Conservation (phyloP, 2,888 invertebrate species). For the Odontocerum albicorne region DNA sequence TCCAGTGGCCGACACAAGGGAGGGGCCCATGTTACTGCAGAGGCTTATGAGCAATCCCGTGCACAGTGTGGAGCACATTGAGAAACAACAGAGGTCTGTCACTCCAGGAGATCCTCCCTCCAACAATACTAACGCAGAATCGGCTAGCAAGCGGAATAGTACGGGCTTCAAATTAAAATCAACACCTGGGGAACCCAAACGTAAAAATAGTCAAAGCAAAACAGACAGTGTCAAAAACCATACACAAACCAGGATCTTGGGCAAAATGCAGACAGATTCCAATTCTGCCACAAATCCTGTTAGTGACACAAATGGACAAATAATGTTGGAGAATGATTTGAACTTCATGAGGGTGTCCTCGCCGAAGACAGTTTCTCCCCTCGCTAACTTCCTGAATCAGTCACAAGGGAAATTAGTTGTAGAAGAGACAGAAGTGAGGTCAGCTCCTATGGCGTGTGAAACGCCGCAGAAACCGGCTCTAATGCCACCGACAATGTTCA, state of each 20-base stretch:
- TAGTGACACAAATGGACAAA: constrained; percentile 33
- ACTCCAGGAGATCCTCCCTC: constrained; percentile 63
- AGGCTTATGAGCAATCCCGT: constrained; percentile 83
- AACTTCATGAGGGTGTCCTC: constrained; percentile 59
- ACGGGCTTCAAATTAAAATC: constrained; percentile 50
- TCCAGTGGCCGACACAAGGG: constrained; percentile 52
- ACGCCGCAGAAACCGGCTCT: constrained; percentile 69
- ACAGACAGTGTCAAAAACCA: constrained; percentile 40
- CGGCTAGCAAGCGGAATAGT: constrained; percentile 45
- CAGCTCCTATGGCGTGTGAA: constrained; percentile 46
- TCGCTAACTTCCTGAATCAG: constrained; percentile 58
- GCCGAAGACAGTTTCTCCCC: constrained; percentile 58
- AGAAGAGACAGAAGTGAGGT: constrained; percentile 35
- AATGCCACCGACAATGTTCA: constrained; percentile 87
- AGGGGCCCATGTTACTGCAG: constrained; percentile 68
- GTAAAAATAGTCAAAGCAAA: constrained; percentile 39
- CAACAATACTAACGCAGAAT: constrained; percentile 46
- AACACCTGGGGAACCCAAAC: constrained; percentile 48
- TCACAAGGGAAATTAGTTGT: constrained; percentile 49
- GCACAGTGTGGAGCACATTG: constrained; percentile 84
- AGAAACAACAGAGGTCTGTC: constrained; percentile 78
- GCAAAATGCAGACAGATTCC: constrained; percentile 43
- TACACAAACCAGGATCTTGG: constrained; percentile 47
- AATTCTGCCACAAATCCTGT: constrained; percentile 43
- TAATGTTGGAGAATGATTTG: constrained; percentile 53